Percentiles rank a stretch among this genome's conserved stretches.
Conservation (phyloP, 1,140 invertebrate genomes). For the Trichogramma pretiosum region DNA sequence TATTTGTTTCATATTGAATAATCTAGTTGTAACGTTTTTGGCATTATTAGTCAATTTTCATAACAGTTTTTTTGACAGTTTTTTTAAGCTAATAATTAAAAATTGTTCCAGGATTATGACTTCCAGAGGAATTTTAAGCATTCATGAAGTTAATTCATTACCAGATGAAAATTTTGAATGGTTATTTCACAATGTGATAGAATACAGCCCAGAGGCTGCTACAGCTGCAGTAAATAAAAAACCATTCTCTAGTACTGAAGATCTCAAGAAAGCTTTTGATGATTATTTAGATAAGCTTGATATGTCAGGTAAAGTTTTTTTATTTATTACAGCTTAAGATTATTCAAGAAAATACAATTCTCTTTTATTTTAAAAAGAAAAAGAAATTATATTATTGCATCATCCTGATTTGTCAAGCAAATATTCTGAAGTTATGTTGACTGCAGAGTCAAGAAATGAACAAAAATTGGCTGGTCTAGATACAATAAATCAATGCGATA, state of each 20-base stretch:
- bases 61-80: no score
- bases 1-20: no score
- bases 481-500: conserved; percentile 46
- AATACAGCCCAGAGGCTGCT: conserved; percentile 50
- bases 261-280: conserved; percentile 47
- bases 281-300: conserved; percentile 50
- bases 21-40: no score
- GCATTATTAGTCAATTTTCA: no score
- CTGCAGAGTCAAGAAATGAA: conserved; percentile 52
- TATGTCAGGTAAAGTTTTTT: conserved; percentile 41
- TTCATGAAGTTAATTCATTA: conserved; percentile 47
- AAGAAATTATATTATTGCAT: conserved; percentile 46
- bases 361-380: conserved; percentile 41
- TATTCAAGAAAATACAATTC: no score
- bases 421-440: conserved; percentile 48
- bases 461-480: conserved; percentile 52
- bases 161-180: conserved; percentile 49
- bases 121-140: conserved; percentile 21
- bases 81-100: neutral
- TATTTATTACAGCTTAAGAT: no score
- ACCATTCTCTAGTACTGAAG: conserved; percentile 47
- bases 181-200: conserved; percentile 57
- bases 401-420: conserved; percentile 60
- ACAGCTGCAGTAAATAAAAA: conserved; percentile 43
- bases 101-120: no score